Evolutionary conservation across 64 coral and sea anemone genomes (phyloP).

Genomic region (Montipora cactus): DNA sequence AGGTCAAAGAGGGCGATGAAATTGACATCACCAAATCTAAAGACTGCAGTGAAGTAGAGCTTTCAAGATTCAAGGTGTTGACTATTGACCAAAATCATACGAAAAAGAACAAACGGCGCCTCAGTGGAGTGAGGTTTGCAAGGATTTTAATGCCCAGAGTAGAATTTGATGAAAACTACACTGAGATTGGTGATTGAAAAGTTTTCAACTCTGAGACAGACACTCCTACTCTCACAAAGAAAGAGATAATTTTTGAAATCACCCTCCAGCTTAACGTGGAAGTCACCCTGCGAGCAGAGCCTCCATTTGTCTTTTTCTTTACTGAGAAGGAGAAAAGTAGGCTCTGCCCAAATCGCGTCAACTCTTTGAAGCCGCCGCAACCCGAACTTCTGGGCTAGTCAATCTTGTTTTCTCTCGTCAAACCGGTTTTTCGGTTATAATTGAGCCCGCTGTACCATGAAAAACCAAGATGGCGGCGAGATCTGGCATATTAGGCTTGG

Average conservation of each 20-base stretch:
- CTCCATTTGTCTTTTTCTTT: no score
- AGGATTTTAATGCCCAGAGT: constrained; percentile 9
- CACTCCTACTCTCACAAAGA: background rate
- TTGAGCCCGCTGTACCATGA: no score
- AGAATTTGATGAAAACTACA: constrained; percentile 23
- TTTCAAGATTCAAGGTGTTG: constrained; percentile 30
- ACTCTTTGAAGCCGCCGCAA: no score
- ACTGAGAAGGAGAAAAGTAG: no score
- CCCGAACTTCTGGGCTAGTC: no score
- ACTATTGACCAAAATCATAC: constrained; percentile 17
- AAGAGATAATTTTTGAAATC: background rate
- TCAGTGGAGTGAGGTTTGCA: constrained; percentile 1
- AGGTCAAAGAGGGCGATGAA: constrained; percentile 43
- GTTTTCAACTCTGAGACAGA: background rate
- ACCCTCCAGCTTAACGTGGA: no score
- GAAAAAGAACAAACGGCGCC: constrained; percentile 27
- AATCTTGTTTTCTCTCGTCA: no score
- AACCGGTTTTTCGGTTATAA: no score
- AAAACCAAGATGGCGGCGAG: no score
- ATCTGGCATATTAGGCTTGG: no score
- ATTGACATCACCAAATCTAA: constrained; percentile 24
- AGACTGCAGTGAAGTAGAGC: background rate
- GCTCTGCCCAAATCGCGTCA: no score
- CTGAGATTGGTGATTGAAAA: background rate
- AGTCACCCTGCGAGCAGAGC: no score